These are phyloP conservation scores for Carcina quercana DNA, from an alignment of 2,888 invertebrate species.

Conservation along the genomic window DNA sequence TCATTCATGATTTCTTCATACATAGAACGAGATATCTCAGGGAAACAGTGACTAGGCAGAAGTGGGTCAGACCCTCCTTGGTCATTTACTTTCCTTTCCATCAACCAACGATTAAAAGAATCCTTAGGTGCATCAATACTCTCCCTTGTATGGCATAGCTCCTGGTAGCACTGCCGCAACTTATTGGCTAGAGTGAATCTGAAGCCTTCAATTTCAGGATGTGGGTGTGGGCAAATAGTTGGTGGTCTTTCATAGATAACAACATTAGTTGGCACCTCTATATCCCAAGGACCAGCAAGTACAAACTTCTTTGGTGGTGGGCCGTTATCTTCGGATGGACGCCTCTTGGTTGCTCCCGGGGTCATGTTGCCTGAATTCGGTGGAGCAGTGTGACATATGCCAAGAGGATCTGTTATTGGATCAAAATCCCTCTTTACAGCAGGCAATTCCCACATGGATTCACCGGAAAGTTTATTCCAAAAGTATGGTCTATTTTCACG, in stretches of 20 bases:
- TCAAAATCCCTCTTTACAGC: conserved; percentile 88
- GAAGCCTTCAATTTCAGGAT: conserved; percentile 94
- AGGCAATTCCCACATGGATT: conserved; percentile 98
- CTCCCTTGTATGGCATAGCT: conserved; percentile 93
- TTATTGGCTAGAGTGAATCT: conserved; percentile 88
- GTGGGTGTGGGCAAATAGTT: conserved; percentile 90
- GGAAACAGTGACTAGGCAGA: conserved; percentile 92
- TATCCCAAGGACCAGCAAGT: conserved; percentile 94
- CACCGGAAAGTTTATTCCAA: conserved; percentile 96
- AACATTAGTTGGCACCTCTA: conserved; percentile 94
- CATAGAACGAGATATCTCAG: conserved; percentile 95
- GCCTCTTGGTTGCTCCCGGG: conserved; percentile 78
- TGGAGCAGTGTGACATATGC: conserved; percentile 78
- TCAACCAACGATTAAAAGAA: conserved; percentile 96
- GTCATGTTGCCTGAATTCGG: conserved; percentile 63
- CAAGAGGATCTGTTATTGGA: conserved; percentile 93
- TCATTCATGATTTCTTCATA: conserved; percentile 98
- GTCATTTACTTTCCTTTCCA: conserved; percentile 95
- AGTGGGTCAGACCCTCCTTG: conserved; percentile 91
- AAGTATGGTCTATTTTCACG: conserved; percentile 96
- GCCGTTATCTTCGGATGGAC: conserved; percentile 86
- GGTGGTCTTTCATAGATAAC: conserved; percentile 91
- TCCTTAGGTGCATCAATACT: conserved; percentile 96
- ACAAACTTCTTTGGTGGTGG: conserved; percentile 91
- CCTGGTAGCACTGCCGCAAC: conserved; percentile 92